Evolutionary conservation across 2,797 vertebrate species (phyloP).

Genomic region (Eurystomus glaucurus): DNA sequence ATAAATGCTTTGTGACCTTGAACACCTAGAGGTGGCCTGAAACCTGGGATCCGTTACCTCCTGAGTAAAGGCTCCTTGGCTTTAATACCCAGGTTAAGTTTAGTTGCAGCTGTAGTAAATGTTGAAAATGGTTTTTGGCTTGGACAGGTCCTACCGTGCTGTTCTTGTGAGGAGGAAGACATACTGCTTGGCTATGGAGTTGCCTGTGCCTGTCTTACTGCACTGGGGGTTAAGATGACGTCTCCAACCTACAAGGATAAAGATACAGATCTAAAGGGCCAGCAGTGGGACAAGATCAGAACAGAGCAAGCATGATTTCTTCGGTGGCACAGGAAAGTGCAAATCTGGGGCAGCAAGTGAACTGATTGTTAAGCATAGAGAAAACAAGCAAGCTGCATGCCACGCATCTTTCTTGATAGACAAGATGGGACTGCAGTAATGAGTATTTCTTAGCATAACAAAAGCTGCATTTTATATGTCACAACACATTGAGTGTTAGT

Average conservation of each 20-base stretch:
- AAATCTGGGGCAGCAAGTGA: not conserved
- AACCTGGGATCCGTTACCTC: not conserved
- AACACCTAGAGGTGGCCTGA: not conserved
- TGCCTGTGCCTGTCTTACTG: not conserved
- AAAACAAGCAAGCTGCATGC: not conserved
- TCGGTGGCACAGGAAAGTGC: not conserved
- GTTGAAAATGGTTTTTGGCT: not conserved
- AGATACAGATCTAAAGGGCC: not conserved
- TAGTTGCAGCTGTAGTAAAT: not conserved
- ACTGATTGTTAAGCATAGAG: not conserved
- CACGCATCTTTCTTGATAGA: rapidly evolving
- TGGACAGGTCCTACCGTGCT: not conserved
- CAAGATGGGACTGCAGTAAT: not conserved
- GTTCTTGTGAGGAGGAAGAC: not conserved
- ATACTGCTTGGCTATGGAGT: not conserved
- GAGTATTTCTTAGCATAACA: not conserved
- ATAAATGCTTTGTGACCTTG: not conserved
- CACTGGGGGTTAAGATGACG: not conserved
- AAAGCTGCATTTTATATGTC: not conserved
- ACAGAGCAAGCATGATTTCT: not conserved
- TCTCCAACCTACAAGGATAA: not conserved
- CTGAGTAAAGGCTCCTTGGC: not conserved
- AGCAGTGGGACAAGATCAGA: not conserved
- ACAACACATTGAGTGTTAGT: not conserved
- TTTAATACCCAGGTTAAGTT: not conserved